These are phyloP conservation scores for Actenoides lindsayi DNA, from an alignment of 2,113 vertebrate genomes.

Conservation along the genomic window DNA sequence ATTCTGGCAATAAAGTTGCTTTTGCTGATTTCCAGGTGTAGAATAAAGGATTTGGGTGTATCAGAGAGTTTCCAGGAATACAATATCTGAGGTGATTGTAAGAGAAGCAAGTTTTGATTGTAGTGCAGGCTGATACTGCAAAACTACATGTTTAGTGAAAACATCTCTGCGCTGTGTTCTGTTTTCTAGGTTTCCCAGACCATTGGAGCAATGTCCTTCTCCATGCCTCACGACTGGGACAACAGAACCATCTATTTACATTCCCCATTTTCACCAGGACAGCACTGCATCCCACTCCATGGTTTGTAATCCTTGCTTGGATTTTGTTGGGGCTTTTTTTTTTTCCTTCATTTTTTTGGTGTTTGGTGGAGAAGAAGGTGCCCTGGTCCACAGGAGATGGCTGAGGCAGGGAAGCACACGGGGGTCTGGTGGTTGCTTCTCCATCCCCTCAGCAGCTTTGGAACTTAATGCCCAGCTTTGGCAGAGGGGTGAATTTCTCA, in stretches of 20 bases:
- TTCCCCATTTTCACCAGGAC: conserved; percentile 87
- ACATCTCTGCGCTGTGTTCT: neutral
- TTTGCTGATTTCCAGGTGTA: neutral
- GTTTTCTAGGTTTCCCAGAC: conserved; percentile 73
- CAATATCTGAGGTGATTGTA: neutral
- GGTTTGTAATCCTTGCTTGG: conserved; percentile 74
- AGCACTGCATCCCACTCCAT: conserved; percentile 89
- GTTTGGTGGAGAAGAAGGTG: neutral
- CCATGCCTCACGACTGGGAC: conserved; percentile 86
- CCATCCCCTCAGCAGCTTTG: neutral
- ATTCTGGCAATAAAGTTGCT: neutral
- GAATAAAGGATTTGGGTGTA: neutral
- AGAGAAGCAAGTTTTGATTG: neutral
- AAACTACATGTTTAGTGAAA: neutral
- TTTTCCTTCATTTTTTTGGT: rapidly evolving
- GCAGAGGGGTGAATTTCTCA: neutral
- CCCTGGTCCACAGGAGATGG: neutral
- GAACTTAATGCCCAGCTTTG: neutral
- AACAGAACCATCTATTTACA: conserved; percentile 79
- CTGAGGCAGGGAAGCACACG: neutral
- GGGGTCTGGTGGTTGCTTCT: neutral
- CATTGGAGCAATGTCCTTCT: conserved; percentile 74
- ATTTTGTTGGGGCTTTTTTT: neutral
- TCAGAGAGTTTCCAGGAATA: neutral
- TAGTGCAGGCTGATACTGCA: neutral